Evolutionary conservation across 2,797 vertebrate species (phyloP).

Genomic region (Anniella stebbinsi): DNA sequence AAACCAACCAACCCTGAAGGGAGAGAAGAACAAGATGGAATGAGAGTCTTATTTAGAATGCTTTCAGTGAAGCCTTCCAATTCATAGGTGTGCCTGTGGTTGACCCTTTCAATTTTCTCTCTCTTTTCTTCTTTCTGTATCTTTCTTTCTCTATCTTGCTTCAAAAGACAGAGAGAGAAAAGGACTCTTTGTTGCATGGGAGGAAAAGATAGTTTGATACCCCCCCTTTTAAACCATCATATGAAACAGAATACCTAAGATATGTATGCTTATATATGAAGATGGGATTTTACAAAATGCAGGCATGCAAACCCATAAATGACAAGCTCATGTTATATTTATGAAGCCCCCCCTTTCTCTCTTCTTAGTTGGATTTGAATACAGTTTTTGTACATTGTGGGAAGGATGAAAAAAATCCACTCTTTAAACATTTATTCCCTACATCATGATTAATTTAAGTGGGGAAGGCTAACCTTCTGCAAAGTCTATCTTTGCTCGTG

Average conservation of each 20-base stretch:
- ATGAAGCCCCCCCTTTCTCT: constrained; percentile 56
- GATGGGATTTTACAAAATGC: constrained; percentile 41
- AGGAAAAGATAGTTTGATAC: background rate
- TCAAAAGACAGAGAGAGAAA: background rate
- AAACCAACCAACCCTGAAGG: constrained; percentile 64
- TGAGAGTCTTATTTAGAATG: constrained; percentile 57
- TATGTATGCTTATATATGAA: constrained; percentile 15
- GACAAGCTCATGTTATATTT: constrained; percentile 76
- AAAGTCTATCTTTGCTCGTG: constrained; percentile 57
- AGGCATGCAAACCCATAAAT: constrained; percentile 44
- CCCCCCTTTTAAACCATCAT: constrained; percentile 13
- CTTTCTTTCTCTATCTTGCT: background rate
- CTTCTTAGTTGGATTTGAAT: constrained; percentile 66
- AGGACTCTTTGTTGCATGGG: background rate
- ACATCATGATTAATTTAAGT: constrained; percentile 75
- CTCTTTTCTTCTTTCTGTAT: constrained; percentile 44
- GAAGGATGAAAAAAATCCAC: constrained; percentile 36
- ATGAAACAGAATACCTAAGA: constrained; percentile 50
- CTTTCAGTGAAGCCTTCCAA: constrained; percentile 51
- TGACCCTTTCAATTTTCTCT: constrained; percentile 42
- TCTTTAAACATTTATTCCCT: constrained; percentile 77
- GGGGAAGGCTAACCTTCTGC: constrained; percentile 69
- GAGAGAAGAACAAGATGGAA: constrained; percentile 56
- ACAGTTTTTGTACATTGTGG: constrained; percentile 62
- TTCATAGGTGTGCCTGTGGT: background rate